Evolutionary conservation across 2,113 vertebrate species (phyloP).

Genomic region (zebrafish (Danio rerio)): GRCz12tu NC_133198.1:20975501-20976000

Average conservation of each 20-base stretch:
- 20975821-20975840: conserved; percentile 3
- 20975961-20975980: conserved; percentile 18
- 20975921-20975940: conserved; percentile 41
- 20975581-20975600: conserved; percentile 49
- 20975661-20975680: conserved; percentile 72
- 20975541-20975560: conserved; percentile 39
- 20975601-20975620: conserved; percentile 45
- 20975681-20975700: conserved; percentile 51
- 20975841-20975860: conserved; percentile 3
- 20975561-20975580: conserved; percentile 50
- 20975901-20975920: background rate
- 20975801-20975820: conserved; percentile 38
- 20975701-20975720: conserved; percentile 54
- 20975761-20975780: conserved; percentile 77
- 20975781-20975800: conserved; percentile 70
- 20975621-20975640: conserved; percentile 50
- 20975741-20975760: conserved; percentile 80
- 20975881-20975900: conserved; percentile 1
- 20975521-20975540: conserved; percentile 49
- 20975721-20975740: conserved; percentile 76
- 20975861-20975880: background rate
- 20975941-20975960: conserved; percentile 37
- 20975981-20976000: conserved; percentile 8
- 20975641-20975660: conserved; percentile 62
- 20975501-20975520: conserved; percentile 47